A percentile compares a stretch with the other conserved stretches of the same genome.
phyloP scores from a whole-genome alignment of 2,113 vertebrate species.

The Glaucidium brasilianum region DNA sequence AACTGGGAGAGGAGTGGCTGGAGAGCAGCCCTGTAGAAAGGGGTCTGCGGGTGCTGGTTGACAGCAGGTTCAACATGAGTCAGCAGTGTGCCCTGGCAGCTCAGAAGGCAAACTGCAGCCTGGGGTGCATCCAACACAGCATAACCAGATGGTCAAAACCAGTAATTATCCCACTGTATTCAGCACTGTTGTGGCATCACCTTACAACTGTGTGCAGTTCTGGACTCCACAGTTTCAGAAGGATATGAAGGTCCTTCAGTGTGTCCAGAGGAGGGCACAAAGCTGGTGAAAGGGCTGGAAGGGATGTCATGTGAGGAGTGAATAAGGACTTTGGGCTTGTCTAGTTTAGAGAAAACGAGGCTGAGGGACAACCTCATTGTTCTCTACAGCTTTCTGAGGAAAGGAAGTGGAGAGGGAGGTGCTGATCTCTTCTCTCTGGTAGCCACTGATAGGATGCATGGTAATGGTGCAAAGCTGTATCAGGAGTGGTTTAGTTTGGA shows the following conservation, averaged over 20 bases:
- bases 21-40: background rate
- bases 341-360: background rate
- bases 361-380: background rate
- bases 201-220: background rate
- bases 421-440: background rate
- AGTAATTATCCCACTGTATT: background rate
- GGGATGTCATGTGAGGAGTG: background rate
- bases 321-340: background rate
- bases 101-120: background rate
- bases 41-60: background rate
- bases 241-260: background rate
- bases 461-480: no score
- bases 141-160: background rate
- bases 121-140: background rate
- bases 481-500: no score
- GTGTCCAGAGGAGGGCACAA: background rate
- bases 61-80: background rate
- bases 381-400: background rate
- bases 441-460: no score
- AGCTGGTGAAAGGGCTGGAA: background rate
- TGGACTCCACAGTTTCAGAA: background rate
- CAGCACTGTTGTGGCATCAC: background rate
- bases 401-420: background rate
- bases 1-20: background rate
- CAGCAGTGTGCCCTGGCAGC: background rate